phyloP scores from a whole-genome alignment of 2,113 vertebrate species.

The Porphyrio hochstetteri region DNA sequence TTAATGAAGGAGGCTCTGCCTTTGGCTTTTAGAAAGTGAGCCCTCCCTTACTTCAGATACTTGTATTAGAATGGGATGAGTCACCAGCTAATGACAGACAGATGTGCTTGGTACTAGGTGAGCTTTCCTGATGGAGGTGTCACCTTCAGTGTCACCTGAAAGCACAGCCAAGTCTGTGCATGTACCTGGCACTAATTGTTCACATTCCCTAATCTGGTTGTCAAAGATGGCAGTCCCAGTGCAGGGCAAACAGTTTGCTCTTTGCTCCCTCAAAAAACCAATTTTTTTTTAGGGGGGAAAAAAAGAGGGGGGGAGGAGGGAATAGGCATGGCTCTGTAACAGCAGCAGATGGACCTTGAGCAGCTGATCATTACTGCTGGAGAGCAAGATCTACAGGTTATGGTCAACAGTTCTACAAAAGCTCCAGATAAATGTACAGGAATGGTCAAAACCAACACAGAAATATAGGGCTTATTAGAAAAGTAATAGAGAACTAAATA shows the following conservation, averaged over 20 bases:
- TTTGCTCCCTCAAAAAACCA: background rate
- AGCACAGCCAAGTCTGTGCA: background rate
- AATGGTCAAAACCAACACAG: background rate
- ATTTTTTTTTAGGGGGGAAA: background rate
- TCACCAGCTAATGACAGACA: background rate
- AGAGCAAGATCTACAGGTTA: background rate
- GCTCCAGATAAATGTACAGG: background rate
- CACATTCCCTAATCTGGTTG: background rate
- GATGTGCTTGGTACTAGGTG: background rate
- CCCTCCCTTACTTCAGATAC: background rate
- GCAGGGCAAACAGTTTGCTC: background rate
- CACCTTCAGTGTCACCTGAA: background rate
- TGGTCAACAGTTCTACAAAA: background rate
- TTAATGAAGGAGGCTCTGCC: background rate
- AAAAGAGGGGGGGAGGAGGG: too few relatives aligned
- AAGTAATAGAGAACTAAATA: background rate
- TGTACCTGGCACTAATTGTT: background rate
- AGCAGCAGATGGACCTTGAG: background rate
- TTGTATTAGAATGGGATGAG: background rate
- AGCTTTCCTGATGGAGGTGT: background rate
- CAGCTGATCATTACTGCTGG: background rate
- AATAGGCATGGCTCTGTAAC: background rate
- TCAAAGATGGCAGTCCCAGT: background rate
- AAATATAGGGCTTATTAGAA: background rate
- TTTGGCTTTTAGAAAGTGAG: background rate